phyloP scores from a whole-genome alignment of 2,797 vertebrate genomes.

The Leptatherina wallacei region DNA sequence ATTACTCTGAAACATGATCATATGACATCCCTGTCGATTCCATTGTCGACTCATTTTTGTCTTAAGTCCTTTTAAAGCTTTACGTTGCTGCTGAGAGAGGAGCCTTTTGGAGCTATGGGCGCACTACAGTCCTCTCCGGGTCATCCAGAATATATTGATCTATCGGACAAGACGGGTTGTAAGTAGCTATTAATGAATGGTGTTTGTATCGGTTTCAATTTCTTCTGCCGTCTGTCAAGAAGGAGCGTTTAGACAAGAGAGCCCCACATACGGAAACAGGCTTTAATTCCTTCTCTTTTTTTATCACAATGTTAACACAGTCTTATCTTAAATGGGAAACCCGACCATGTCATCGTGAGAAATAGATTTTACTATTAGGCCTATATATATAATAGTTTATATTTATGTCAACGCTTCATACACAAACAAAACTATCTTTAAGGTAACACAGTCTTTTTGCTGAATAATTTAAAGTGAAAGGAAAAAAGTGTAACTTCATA shows the following conservation, averaged over 20 bases:
- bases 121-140: slow-evolving; percentile 63
- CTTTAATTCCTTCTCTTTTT: background rate
- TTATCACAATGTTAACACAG: background rate
- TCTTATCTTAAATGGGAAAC: slow-evolving; percentile 10
- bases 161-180: slow-evolving; percentile 93
- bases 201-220: background rate
- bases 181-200: slow-evolving; percentile 75
- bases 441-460: slow-evolving; percentile 4
- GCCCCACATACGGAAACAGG: slow-evolving; percentile 7
- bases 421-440: background rate
- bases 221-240: background rate
- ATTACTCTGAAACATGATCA: slow-evolving; percentile 17
- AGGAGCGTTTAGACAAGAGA: slow-evolving; percentile 14
- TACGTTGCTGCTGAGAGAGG: background rate
- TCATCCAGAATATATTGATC: slow-evolving; percentile 72
- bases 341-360: background rate
- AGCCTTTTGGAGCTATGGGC: slow-evolving; percentile 63
- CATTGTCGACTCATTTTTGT: background rate
- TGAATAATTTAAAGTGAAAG: slow-evolving; percentile 62
- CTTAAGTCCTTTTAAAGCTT: background rate
- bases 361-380: background rate
- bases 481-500: slow-evolving; percentile 43
- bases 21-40: background rate
- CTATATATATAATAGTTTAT: too few species aligned
- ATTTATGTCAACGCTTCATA: too few species aligned